A percentile compares a stretch with the other conserved stretches of the same genome.
Conservation (phyloP, 1,140 invertebrate genomes). For the Drosophila arizonae region DNA sequence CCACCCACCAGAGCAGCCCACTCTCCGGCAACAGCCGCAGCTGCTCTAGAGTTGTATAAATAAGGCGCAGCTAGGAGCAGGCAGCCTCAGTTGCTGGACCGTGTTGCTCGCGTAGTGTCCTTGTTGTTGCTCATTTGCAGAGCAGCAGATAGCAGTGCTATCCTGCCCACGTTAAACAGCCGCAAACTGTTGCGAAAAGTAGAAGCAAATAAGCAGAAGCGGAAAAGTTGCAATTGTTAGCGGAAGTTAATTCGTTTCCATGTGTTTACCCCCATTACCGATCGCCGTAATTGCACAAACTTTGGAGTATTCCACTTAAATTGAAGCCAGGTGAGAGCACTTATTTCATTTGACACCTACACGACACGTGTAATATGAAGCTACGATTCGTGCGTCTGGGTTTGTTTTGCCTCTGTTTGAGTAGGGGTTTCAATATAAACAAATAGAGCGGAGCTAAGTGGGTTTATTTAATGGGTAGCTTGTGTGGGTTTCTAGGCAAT, state of each 20-base stretch:
- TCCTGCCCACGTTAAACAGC: neutral
- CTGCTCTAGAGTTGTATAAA: constrained; percentile 55
- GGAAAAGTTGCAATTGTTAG: neutral
- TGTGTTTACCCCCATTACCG: neutral
- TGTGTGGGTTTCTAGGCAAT: too few species aligned
- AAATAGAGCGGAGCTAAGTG: neutral
- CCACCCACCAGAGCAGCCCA: constrained; percentile 22
- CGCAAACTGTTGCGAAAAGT: constrained; percentile 36
- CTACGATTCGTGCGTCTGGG: too few species aligned
- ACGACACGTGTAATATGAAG: neutral
- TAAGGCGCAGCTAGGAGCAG: constrained; percentile 55
- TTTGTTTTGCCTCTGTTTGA: neutral
- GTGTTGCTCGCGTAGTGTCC: constrained; percentile 58
- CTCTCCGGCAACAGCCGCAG: constrained; percentile 7
- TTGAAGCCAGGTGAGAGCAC: constrained; percentile 1
- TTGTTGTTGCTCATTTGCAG: constrained; percentile 25
- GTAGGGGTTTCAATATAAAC: neutral
- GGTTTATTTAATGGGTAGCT: too few species aligned
- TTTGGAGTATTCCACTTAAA: constrained; percentile 4
- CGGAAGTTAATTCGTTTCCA: neutral
- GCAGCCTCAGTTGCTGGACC: constrained; percentile 68
- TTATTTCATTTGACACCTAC: neutral
- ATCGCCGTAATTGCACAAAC: constrained; percentile 3
- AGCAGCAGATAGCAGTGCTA: neutral
- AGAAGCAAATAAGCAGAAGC: neutral